Evolutionary conservation across 2,888 invertebrate species (phyloP).

Genomic region (Schizaphis graminum): DNA sequence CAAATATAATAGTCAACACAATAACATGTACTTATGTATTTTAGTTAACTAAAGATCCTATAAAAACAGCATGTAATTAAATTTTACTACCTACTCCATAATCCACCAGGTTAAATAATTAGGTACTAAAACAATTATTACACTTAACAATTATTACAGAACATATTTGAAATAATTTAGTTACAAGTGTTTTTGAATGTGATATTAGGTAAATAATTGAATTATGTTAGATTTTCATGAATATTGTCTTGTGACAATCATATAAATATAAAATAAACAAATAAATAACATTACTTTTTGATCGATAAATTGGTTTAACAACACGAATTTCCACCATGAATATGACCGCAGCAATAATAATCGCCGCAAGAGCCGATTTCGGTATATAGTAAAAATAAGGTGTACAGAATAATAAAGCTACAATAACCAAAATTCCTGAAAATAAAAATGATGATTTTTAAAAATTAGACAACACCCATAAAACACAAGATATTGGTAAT

Average conservation of each 20-base stretch:
- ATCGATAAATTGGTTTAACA: slow-evolving; percentile 88
- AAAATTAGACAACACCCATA: too few relatives aligned
- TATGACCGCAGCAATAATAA: slow-evolving; percentile 92
- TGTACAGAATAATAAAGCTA: slow-evolving; percentile 88
- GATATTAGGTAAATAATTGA: not conserved
- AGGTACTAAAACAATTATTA: not conserved
- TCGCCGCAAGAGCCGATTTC: slow-evolving; percentile 86
- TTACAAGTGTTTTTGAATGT: not conserved
- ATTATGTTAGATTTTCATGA: not conserved
- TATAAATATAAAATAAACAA: not conserved
- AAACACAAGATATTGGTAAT: not conserved
- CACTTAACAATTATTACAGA: not conserved
- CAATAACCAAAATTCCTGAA: slow-evolving; percentile 81
- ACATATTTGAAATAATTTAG: not conserved
- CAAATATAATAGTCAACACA: not conserved
- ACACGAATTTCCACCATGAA: slow-evolving; percentile 92
- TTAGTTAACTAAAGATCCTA: not conserved
- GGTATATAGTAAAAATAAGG: slow-evolving; percentile 91
- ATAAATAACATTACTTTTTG: slow-evolving; percentile 78
- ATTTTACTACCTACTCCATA: not conserved
- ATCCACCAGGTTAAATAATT: not conserved
- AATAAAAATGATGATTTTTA: not conserved
- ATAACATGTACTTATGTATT: not conserved
- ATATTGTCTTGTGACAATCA: not conserved
- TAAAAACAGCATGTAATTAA: not conserved